Base-by-base conservation (phyloP, 2,113 vertebrate genomes). In the Diadophis punctatus region DNA sequence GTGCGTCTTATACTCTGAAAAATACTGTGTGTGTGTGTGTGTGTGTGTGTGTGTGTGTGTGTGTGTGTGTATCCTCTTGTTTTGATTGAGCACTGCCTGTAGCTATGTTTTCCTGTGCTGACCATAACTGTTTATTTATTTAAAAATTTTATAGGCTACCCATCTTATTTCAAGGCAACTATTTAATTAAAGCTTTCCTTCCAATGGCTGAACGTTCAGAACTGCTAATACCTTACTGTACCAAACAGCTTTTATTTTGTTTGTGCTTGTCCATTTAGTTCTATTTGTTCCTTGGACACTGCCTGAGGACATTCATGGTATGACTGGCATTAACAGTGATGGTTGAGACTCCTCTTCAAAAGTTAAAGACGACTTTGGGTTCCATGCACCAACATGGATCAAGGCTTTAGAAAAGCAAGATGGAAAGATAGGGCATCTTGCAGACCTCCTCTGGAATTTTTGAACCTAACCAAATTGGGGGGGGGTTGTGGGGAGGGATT, bases 211-310 rank as follows among this genome's bases (percentile, higher is more conserved):
- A 25, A 25, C 0, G 18, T 68, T 11, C 4, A 53, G 49, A 90
- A 11, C 25, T 27, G 5, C 4, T 51, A 12, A 0, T 14, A 27
- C 22, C 23, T 43, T 7, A 1, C 14, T 43, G 3, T 22, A 43
- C 27, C 27, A 58, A 56, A 27, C 20, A n/a, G 74, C 12, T 27
- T 30, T 58, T 34, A 27, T 49, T 22, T 91, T 10, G 58, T 43
- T 5, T 85, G 11, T 89, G 14, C n/a, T 11, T 90, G 1, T 18
- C 90, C 55, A 58, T 55, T 22, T 68, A 98, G 98, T 97, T 98
- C 93, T 98, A 98, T 94, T 96, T 98, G 90, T 98, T 98, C 95
- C 92, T 97, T 0, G 98, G 98, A 90, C 97, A 98, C 94, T 94
- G 97, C 86, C 90, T 97, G 49, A 92, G 98, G 94, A 98, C 98